Evolutionary conservation across 2,113 vertebrate genomes (phyloP), one percentile per base, ranked within the genome.

Genomic region (Carettochelys insculpta): DNA sequence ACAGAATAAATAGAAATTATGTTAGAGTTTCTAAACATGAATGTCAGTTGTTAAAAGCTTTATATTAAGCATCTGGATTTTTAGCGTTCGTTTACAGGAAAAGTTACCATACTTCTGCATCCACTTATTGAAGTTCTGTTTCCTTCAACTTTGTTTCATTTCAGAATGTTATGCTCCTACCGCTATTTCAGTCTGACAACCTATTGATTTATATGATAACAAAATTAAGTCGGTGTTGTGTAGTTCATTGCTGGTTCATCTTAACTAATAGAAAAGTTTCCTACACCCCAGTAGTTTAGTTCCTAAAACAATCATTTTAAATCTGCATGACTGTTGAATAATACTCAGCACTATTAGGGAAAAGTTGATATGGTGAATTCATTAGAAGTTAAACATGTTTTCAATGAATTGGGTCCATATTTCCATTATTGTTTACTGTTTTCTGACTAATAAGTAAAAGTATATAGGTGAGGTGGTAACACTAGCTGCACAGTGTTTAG

Each of bases 11-110:
- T 90, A 80, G 17, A 95, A 93, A 92, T 94, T 89, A 29, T 89
- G 76, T 87, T 80, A 82, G 77, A 73, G n/a, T 61, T 93, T 93
- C 80, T 86, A 92, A 89, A 50, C 47, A 50, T 77, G 31, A 88
- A 83, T 94, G 80, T 93, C 8, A 50, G 0, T 85, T 93, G 75
- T 86, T 22, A 8, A 89, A 90, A 38, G n/a, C 20, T 14, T 92
- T 93, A 76, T 86, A 58, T 38, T 90, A 83, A 47, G 4, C 25
- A 31, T 50, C 10, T 78, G 83, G 56, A 77, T 68, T 38, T 92
- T 94, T 27, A 80, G 22, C 4, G 11, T 3, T 87, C 81, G 45
- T 24, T 34, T 34, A 61, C 43, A 89, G 10, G 9, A 89, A 92
- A 77, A 31, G 34, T 53, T 31, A 2, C 76, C 25, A 31, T 61